These are phyloP conservation scores for Cochlearius cochlearius DNA, from an alignment of 2,113 vertebrate species.

Conservation along the genomic window DNA sequence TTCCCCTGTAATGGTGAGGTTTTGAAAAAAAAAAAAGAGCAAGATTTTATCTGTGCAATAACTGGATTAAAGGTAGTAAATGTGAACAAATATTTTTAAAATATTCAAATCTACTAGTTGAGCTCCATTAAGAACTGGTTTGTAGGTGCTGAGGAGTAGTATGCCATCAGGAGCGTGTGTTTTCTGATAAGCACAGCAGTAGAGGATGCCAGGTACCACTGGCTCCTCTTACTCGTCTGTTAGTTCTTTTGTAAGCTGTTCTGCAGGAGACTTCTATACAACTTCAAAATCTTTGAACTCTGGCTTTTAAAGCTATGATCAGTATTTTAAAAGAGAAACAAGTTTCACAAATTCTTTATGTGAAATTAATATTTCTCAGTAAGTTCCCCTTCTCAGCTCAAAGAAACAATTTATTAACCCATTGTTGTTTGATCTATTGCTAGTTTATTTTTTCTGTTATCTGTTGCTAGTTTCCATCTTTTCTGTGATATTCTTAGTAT, in stretches of 20 bases:
- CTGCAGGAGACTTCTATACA: not conserved
- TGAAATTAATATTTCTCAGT: not conserved
- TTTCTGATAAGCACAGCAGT: not conserved
- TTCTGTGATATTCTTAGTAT: not conserved
- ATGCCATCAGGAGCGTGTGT: not conserved
- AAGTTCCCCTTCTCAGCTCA: not conserved
- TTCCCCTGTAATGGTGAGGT: not conserved
- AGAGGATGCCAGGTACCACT: not conserved
- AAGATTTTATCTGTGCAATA: not conserved
- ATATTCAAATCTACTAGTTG: not conserved
- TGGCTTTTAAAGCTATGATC: not conserved
- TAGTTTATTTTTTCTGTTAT: not conserved
- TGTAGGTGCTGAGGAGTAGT: not conserved
- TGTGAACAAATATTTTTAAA: not conserved
- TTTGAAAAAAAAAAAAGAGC: not conserved
- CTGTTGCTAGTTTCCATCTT: not conserved
- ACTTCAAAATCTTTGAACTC: not conserved
- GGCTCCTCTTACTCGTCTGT: not conserved
- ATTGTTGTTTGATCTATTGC: not conserved
- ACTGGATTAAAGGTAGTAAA: not conserved
- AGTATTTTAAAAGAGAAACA: not conserved
- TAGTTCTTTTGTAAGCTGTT: not conserved
- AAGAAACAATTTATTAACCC: not conserved
- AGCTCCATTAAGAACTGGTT: not conserved
- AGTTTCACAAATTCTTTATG: not conserved